phyloP scores from a whole-genome alignment of 1,140 invertebrate species.

The Trissolcus basalis region DNA sequence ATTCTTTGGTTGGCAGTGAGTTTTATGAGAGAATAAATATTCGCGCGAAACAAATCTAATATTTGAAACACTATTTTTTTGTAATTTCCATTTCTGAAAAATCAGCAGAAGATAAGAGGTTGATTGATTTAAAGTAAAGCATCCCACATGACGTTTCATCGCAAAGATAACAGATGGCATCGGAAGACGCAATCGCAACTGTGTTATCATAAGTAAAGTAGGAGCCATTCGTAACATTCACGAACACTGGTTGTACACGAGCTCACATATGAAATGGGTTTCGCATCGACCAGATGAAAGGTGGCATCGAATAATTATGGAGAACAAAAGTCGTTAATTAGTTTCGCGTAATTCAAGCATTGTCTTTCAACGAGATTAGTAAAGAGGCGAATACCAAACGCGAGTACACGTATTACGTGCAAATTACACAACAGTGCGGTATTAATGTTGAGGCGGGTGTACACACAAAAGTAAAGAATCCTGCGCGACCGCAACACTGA shows the following conservation, averaged over 20 bases:
- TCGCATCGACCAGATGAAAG: too few relatives aligned
- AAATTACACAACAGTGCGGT: slow-evolving; percentile 29
- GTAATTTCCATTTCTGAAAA: slow-evolving; percentile 12
- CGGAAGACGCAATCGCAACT: background rate
- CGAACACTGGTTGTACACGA: too few relatives aligned
- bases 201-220: too few relatives aligned
- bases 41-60: too few relatives aligned
- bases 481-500: slow-evolving; percentile 18
- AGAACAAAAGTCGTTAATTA: slow-evolving; percentile 14
- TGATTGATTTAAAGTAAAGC: slow-evolving; percentile 2
- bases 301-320: too few relatives aligned
- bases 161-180: slow-evolving; percentile 14
- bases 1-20: too few relatives aligned
- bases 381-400: slow-evolving; percentile 9
- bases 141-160: slow-evolving; percentile 6
- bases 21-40: too few relatives aligned
- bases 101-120: slow-evolving; percentile 4
- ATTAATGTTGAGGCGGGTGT: slow-evolving; percentile 19
- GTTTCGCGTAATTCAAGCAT: slow-evolving; percentile 10
- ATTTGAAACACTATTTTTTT: too few relatives aligned
- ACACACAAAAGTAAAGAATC: slow-evolving; percentile 33
- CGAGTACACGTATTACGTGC: slow-evolving; percentile 8
- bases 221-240: too few relatives aligned
- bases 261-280: too few relatives aligned
- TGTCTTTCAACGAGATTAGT: slow-evolving; percentile 15